Base-by-base conservation (phyloP, 2,888 invertebrate genomes). In the Synanthedon andrenaeformis region DNA sequence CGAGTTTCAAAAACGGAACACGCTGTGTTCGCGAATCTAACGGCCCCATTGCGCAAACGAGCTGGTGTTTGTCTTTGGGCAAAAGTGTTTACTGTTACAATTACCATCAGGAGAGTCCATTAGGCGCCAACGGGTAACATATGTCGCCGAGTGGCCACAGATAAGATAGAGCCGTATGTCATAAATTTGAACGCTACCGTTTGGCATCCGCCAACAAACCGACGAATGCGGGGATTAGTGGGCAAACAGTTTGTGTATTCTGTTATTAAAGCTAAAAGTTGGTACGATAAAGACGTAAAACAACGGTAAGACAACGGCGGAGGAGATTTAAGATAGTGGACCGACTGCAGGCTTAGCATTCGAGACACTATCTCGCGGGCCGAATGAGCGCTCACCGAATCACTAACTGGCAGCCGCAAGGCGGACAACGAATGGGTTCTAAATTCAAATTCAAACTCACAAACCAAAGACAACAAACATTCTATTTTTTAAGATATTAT, bases 141-240 rank as follows among this genome's bases (percentile, higher is more conserved):
- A 84, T 85, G 86, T 76, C 76, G 74, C 72, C 69, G 76, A 86
- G 86, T 86, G 82, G 77, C 62, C 74, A 75, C 62, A 78, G 87
- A 87, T 87, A 86, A 87, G 87, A 86, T 86, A 86, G 78, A 82
- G 72, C 83, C 83, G 79, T 84, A 84, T 87, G 87, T 86, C 83
- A 81, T 81, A 77, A 76, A 77, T 75, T 69, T 71, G 61, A 73
- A 69, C 70, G 82, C 86, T 85, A 86, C 87, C 82, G 87, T 87
- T 83, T 79, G 79, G 78, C 77, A 76, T 82, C 71, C 70, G 75
- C 71, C 64, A 73, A 79, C 82, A 82, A 69, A 76, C 65, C 65
- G 67, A 75, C 78, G 76, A 35, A 78, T 69, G 76, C 65, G 66
- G 69, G 82, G 82, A 84, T 86, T 83, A 85, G 69, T 56, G 60